Conservation (phyloP, 2,113 vertebrate species). For the Casuarius casuarius region DNA sequence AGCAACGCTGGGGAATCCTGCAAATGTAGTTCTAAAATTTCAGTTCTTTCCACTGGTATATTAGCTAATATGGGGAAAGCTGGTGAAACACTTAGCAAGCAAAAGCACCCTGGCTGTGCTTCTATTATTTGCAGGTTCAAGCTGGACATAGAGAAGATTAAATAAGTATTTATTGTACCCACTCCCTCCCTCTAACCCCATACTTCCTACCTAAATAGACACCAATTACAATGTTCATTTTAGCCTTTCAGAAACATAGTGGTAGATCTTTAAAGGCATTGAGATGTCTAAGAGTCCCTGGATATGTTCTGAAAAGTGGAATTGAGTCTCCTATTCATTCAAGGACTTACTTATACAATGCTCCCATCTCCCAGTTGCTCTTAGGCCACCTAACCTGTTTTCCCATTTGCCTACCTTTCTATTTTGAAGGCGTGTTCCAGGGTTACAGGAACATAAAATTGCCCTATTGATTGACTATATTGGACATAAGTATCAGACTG, state of each 20-base stretch:
- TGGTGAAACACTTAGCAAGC: not conserved
- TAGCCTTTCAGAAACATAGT: not conserved
- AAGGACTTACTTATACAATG: not conserved
- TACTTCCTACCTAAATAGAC: not conserved
- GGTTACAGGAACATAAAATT: not conserved
- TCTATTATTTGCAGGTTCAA: not conserved
- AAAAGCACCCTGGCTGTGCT: not conserved
- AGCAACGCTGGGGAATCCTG: conserved; percentile 19
- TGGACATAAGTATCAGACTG: not conserved
- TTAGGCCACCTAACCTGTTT: not conserved
- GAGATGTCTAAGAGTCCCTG: not conserved
- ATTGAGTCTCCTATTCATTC: not conserved
- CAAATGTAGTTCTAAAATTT: conserved; percentile 38
- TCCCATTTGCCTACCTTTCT: not conserved
- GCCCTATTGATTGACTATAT: not conserved
- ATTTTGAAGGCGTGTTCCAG: not conserved
- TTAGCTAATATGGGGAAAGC: not conserved
- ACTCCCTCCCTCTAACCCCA: not conserved
- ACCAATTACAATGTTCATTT: not conserved
- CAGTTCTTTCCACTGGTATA: not conserved
- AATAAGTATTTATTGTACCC: not conserved
- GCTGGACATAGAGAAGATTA: not conserved
- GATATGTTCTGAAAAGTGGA: not conserved
- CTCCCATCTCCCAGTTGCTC: not conserved
- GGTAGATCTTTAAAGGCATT: not conserved